Evolutionary conservation across 2,888 invertebrate genomes (phyloP), one percentile per base, ranked within the genome.

Genomic region (Sthenelais limicola): DNA sequence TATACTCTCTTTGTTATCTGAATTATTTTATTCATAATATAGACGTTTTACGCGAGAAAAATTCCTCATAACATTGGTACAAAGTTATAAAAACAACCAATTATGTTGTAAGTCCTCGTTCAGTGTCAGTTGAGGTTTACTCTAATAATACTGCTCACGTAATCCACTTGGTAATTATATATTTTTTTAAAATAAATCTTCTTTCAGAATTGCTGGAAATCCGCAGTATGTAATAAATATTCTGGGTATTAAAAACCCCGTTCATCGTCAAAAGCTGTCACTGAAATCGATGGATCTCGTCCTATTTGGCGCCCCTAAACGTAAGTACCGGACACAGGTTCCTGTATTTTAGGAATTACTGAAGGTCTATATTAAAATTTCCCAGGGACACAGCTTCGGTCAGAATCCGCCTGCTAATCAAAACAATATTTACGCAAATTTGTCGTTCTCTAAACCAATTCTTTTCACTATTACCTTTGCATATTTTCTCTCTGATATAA

Each of bases 221-320:
- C 93, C 86, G 7, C 85, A 87, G 24, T 97, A 93, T 89, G 90
- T 97, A 77, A 92, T 92, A 87, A 93, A 92, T 85, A 92, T 94
- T 70, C 91, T 99, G 80, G 97, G 97, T 69, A 96, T 99, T 83
- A 97, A 97, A 89, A 98, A 98, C 90, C 95, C 96, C 28, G 98
- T 98, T 82, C 97, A 99, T 89, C 96, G 96, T 85, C 97, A 98
- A 90, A 98, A 98, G 89, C 81, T 88, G 18, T 93, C 96, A 3
- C 90, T 99, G 52, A 98, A 99, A 89, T 98, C 99, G 21, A 97
- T 98, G 94, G 99, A 99, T 89, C 95, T 97, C 68, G 98, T 99
- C 28, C 91, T 99, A 38, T 99, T 99, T 89, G 99, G 99, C 62
- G 95, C 97, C 74, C 97, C 98, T 32, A 96, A 97, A 92, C 95